These are phyloP conservation scores for Hemicentrotus pulcherrimus DNA, from an alignment of 35 echinoderm and acorn worm genomes.

Conservation along the genomic window DNA sequence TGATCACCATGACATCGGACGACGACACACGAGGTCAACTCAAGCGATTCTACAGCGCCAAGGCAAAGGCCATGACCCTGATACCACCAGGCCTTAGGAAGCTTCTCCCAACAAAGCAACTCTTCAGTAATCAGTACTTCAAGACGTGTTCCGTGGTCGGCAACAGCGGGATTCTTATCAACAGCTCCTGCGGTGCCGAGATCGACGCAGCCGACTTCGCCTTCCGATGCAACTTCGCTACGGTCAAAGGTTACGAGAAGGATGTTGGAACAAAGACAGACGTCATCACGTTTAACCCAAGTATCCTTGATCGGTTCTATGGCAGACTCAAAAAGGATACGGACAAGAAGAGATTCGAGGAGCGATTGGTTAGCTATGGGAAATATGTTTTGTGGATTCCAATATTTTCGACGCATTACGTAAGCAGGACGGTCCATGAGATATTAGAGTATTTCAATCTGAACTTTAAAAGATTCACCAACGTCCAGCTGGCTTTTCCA, in stretches of 20 bases:
- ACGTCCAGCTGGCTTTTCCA: conserved; percentile 95
- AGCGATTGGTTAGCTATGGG: conserved; percentile 67
- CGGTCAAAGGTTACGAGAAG: conserved; percentile 70
- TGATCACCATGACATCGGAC: conserved; percentile 97
- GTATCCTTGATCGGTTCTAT: conserved; percentile 80
- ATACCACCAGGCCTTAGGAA: conserved; percentile 71
- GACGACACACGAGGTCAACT: conserved; percentile 82
- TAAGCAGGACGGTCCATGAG: conserved; percentile 72
- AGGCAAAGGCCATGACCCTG: conserved; percentile 64
- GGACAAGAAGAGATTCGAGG: conserved; percentile 61
- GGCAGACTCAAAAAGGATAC: conserved; percentile 50
- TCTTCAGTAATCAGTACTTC: conserved; percentile 75
- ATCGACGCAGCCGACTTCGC: conserved; percentile 84
- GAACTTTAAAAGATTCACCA: conserved; percentile 63
- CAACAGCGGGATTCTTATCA: conserved; percentile 86
- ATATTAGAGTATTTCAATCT: conserved; percentile 82
- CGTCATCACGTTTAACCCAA: conserved; percentile 94
- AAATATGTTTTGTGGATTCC: conserved; percentile 92
- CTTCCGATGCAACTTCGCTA: conserved; percentile 92
- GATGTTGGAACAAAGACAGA: conserved; percentile 90
- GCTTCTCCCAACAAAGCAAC: conserved; percentile 78
- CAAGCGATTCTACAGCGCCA: conserved; percentile 80
- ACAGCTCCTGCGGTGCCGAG: conserved; percentile 74
- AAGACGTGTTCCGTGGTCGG: conserved; percentile 89
- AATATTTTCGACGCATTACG: conserved; percentile 72